These are phyloP conservation scores for Mesochorus sp. DNA, from an alignment of 2,888 invertebrate genomes.

Conservation along the genomic window DNA sequence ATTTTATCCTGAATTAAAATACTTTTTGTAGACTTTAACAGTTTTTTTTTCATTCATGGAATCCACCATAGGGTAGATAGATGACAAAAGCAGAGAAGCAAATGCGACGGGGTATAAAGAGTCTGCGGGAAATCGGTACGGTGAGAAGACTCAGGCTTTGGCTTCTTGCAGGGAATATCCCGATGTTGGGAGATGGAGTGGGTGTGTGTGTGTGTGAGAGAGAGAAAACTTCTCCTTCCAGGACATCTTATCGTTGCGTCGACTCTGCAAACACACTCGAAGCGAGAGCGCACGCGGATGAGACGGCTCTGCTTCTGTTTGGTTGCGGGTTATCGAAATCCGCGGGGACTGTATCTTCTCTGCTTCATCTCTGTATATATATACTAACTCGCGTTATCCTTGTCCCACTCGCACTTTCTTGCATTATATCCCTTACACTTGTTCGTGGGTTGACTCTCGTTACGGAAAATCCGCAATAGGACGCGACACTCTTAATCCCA, in stretches of 20 bases:
- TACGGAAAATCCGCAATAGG: background rate
- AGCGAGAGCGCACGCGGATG: conserved; percentile 38
- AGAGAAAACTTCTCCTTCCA: conserved; percentile 44
- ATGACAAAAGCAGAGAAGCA: conserved; percentile 35
- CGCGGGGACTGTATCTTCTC: conserved; percentile 46
- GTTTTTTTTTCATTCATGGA: no score
- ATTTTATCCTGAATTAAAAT: no score
- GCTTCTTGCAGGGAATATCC: conserved; percentile 50
- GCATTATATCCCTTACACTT: background rate
- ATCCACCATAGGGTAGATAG: no score
- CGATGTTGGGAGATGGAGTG: conserved; percentile 17
- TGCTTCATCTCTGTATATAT: conserved; percentile 52
- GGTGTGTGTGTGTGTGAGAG: no score
- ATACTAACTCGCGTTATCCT: conserved; percentile 5
- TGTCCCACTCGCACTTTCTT: conserved; percentile 1
- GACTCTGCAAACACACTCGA: conserved; percentile 53
- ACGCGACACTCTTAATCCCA: background rate
- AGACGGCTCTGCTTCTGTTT: conserved; percentile 43
- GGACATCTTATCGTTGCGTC: conserved; percentile 59
- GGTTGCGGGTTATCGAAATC: conserved; percentile 59
- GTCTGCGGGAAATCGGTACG: conserved; percentile 27
- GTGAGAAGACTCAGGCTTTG: conserved; percentile 31
- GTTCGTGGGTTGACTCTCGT: background rate
- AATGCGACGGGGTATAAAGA: conserved; percentile 31
- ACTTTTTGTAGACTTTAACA: no score